Conservation (phyloP, 92 coral and sea anemone species). For the Paragorgia papillata region DNA sequence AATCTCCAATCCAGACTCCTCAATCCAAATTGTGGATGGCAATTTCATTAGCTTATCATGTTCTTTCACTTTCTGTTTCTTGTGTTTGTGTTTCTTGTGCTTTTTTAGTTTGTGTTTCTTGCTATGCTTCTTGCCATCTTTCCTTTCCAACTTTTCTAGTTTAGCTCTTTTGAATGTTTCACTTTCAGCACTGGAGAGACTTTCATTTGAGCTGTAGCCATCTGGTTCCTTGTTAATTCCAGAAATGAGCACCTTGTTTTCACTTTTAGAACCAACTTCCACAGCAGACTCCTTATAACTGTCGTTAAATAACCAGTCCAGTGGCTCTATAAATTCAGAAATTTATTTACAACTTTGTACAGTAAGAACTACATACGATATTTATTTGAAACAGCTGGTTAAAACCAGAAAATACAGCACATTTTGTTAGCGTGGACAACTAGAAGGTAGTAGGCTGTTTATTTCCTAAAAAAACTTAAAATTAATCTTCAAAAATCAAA, state of each 20-base stretch:
- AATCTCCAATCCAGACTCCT: constrained; percentile 69
- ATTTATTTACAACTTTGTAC: neutral
- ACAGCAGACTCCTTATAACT: constrained; percentile 48
- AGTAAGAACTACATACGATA: no score
- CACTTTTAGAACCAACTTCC: neutral
- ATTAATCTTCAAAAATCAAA: no score
- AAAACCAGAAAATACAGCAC: no score
- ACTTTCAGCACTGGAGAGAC: constrained; percentile 2
- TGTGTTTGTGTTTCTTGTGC: constrained; percentile 74
- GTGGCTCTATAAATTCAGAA: constrained; percentile 37
- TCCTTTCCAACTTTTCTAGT: constrained; percentile 44
- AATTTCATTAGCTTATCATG: constrained; percentile 53
- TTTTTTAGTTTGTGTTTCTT: constrained; percentile 46
- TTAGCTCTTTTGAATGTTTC: neutral
- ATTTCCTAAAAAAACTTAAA: no score
- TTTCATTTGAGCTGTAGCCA: neutral
- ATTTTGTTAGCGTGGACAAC: no score
- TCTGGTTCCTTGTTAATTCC: neutral
- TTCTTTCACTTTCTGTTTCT: constrained; percentile 46
- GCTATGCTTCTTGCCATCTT: constrained; percentile 40
- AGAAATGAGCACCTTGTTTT: neutral
- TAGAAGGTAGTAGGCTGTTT: no score
- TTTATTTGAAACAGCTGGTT: no score
- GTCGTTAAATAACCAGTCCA: constrained; percentile 70
- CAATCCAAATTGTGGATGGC: constrained; percentile 92